Conservation (phyloP, 2,797 vertebrate genomes). For the Siniperca scherzeri region DNA sequence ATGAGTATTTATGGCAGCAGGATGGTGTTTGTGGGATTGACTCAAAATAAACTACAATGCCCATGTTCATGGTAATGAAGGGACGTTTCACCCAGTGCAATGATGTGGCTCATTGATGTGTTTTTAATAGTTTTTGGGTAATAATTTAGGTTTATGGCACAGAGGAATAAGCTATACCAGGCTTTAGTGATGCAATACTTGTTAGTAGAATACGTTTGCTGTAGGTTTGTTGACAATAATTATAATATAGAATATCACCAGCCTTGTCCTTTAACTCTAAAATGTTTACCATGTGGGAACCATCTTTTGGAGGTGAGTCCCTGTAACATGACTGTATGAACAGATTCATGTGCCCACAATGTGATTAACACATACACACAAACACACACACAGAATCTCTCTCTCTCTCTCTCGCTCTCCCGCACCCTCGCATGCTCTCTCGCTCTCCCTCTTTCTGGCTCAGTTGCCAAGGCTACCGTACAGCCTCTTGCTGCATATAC, state of each 20-base stretch:
- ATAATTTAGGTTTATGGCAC: not conserved
- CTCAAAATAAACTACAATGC: constrained; percentile 26
- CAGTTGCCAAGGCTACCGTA: constrained; percentile 89
- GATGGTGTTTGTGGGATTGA: not conserved
- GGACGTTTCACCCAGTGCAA: not conserved
- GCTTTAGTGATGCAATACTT: not conserved
- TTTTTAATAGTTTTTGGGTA: not conserved
- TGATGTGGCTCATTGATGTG: not conserved
- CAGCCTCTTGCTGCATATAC: constrained; percentile 88
- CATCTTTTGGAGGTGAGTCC: constrained; percentile 33
- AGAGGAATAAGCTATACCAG: not conserved
- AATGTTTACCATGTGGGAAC: constrained; percentile 17
- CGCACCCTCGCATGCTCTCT: constrained; percentile 38
- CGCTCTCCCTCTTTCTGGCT: constrained; percentile 77
- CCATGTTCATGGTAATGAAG: constrained; percentile 20
- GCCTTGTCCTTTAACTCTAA: not conserved
- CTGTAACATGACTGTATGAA: constrained; percentile 33
- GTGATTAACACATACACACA: constrained; percentile 51
- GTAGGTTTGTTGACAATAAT: constrained; percentile 2
- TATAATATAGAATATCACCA: not conserved
- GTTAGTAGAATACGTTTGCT: not conserved
- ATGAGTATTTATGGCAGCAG: not conserved
- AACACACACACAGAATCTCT: constrained; percentile 31
- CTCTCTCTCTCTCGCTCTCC: constrained; percentile 32
- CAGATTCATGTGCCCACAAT: constrained; percentile 54